Evolutionary conservation across 2,888 invertebrate species (phyloP).

Genomic region (Drosophila mulleri): DNA sequence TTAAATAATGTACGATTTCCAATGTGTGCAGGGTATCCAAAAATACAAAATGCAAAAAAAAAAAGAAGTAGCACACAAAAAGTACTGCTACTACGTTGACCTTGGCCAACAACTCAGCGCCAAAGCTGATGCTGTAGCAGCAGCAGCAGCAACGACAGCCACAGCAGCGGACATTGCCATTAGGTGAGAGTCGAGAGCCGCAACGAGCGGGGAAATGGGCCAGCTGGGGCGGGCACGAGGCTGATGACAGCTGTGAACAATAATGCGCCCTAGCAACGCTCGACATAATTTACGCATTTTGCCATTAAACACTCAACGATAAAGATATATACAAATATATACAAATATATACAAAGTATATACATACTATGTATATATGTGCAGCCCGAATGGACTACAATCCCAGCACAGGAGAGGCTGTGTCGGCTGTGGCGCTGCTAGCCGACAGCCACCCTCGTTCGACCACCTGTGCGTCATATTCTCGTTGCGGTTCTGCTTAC

Average conservation of each 20-base stretch:
- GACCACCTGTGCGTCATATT: constrained; percentile 31
- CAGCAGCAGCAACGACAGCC: constrained; percentile 4
- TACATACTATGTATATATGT: neutral
- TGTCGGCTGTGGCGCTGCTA: no score
- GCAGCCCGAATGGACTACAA: constrained; percentile 5
- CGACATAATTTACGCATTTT: constrained; percentile 83
- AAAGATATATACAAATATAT: constrained; percentile 20
- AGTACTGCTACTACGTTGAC: constrained; percentile 63
- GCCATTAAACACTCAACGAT: constrained; percentile 79
- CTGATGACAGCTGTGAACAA: constrained; percentile 48
- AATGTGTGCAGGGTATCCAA: neutral
- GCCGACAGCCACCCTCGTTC: constrained; percentile 1
- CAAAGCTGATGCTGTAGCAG: constrained; percentile 11
- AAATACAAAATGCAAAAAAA: constrained; percentile 55
- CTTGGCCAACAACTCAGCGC: constrained; percentile 51
- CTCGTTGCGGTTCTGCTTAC: neutral
- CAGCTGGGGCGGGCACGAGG: neutral
- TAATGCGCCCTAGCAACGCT: constrained; percentile 58
- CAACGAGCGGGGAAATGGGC: neutral
- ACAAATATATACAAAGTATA: neutral
- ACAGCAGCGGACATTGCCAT: constrained; percentile 53
- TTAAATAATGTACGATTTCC: neutral
- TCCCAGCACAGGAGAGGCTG: neutral
- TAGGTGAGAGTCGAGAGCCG: constrained; percentile 49
- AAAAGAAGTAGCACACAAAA: constrained; percentile 59